Evolutionary conservation across 2,797 vertebrate species (phyloP), one percentile per base, ranked within the genome.

Genomic region (Cheirogaleus major): DNA sequence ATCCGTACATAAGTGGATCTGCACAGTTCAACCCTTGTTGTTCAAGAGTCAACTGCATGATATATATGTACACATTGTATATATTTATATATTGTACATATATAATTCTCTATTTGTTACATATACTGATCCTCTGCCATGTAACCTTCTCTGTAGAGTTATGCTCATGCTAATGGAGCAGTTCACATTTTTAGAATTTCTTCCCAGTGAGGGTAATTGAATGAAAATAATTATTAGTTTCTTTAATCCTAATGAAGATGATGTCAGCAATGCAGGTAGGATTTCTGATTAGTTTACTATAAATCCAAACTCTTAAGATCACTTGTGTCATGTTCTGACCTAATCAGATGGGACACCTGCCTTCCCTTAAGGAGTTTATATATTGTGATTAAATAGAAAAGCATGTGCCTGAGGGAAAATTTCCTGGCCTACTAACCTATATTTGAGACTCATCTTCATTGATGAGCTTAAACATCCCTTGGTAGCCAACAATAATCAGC

Each of bases 351-450:
- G 84, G 93, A 91, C 83, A 93, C 6, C 52, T 1, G 1, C 25
- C 52, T 92, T 93, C 83, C 95, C 83, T 94, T 84, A 67, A 95
- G 95, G 94, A 94, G 43, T 96, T 96, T 45, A 91, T 79, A 93
- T 52, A 96, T 96, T 97, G 93, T 97, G 95, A 97, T 97, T 96
- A 97, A 94, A 96, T 90, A 94, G 91, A 96, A 97, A 97, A 96
- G 70, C 70, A 84, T 57, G 17, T 52, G 80, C 96, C 91, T 84
- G 7, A 43, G 95, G 89, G 96, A 89, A 91, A 93, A 89, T 20
- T 73, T 91, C 59, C 35, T 78, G 93, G 83, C 94, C 97, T 97
- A 96, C 95, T 97, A 96, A 98, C 97, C 97, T 97, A 95, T 89
- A 97, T 98, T 96, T 95, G 89, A 75, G 57, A 90, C 63, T 94